Evolutionary conservation across 2,113 vertebrate species (phyloP).

Genomic region (Rhadina sibilatrix): DNA sequence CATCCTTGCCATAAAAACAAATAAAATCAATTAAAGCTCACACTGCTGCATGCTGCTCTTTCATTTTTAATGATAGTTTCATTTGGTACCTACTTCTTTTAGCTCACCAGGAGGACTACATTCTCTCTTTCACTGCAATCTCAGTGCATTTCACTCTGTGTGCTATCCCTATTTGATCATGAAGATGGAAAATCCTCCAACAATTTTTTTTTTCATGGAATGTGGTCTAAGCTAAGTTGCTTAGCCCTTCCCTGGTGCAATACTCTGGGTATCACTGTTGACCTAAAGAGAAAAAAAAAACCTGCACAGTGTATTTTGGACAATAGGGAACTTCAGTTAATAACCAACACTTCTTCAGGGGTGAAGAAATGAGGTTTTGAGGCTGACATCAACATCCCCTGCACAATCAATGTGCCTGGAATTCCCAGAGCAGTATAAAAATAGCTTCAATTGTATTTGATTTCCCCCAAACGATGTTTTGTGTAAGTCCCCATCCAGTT

Average conservation of each 20-base stretch:
- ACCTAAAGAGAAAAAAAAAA: not conserved
- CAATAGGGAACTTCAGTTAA: not conserved
- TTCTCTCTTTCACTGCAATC: not conserved
- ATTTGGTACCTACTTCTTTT: not conserved
- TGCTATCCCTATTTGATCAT: not conserved
- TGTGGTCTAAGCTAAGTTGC: not conserved
- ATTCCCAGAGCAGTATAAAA: fast-evolving
- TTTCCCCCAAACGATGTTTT: not conserved
- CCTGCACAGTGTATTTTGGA: not conserved
- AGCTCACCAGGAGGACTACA: not conserved
- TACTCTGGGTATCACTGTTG: not conserved
- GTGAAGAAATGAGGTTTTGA: not conserved
- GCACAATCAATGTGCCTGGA: not conserved
- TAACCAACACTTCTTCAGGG: not conserved
- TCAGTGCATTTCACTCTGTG: not conserved
- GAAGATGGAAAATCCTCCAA: not conserved
- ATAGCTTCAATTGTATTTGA: not conserved
- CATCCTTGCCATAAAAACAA: not conserved
- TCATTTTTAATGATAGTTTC: not conserved
- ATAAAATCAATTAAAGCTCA: not conserved
- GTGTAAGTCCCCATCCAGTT: not conserved
- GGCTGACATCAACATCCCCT: not conserved
- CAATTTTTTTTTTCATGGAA: not conserved
- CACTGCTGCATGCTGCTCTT: not conserved
- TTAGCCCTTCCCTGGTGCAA: not conserved